Evolutionary conservation across 2,113 vertebrate species (phyloP).

Genomic region (Python bivittatus): DNA sequence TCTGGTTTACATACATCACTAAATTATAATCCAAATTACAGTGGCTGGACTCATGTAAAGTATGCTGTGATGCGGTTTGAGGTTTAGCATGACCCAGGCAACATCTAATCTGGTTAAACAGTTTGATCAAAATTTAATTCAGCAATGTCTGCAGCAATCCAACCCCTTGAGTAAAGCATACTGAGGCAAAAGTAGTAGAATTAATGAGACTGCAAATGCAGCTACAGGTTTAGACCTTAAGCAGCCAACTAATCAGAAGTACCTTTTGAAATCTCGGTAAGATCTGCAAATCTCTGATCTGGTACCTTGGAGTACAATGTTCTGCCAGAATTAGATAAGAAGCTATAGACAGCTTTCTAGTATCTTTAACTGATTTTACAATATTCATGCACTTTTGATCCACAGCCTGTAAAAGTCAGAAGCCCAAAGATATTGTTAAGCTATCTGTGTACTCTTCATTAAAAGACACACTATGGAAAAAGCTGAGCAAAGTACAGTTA

Average conservation of each 20-base stretch:
- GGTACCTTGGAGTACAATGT: background rate
- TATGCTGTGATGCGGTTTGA: background rate
- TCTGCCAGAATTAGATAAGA: background rate
- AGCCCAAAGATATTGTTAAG: background rate
- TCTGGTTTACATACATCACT: background rate
- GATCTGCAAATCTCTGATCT: background rate
- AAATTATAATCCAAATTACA: background rate
- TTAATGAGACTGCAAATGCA: background rate
- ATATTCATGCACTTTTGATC: background rate
- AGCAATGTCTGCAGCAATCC: background rate
- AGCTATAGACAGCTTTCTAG: background rate
- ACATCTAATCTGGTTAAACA: background rate
- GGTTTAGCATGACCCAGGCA: background rate
- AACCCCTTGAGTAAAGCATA: background rate
- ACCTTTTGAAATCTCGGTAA: background rate
- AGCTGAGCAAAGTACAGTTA: background rate
- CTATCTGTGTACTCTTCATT: background rate
- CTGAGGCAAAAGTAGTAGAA: background rate
- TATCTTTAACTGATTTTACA: background rate
- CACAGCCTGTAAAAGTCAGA: background rate
- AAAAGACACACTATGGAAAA: background rate
- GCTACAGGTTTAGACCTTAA: background rate
- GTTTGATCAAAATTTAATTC: background rate
- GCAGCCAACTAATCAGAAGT: background rate
- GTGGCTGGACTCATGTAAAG: background rate